These are phyloP conservation scores for Rynchops niger DNA, from an alignment of 2,113 vertebrate species.

Conservation along the genomic window DNA sequence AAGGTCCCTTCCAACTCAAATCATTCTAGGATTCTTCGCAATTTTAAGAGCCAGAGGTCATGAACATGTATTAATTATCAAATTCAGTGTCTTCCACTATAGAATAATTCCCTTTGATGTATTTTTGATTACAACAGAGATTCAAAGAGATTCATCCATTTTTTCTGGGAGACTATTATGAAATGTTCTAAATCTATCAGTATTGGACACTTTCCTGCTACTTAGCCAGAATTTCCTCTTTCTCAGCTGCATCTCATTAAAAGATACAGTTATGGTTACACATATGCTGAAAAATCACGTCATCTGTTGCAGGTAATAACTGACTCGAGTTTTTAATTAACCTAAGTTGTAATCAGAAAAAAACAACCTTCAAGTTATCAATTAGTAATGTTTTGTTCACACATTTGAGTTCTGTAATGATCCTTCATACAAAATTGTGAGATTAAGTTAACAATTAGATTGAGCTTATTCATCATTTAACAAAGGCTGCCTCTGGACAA, in stretches of 20 bases:
- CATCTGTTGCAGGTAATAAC: neutral
- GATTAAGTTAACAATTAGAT: neutral
- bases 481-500: neutral
- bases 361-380: neutral
- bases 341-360: neutral
- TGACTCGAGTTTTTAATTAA: neutral
- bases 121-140: neutral
- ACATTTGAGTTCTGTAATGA: neutral
- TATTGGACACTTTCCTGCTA: neutral
- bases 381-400: neutral
- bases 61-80: neutral
- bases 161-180: neutral
- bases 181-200: neutral
- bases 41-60: neutral
- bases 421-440: neutral
- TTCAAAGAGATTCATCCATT: neutral
- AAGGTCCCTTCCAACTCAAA: neutral
- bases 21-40: neutral
- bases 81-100: neutral
- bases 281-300: neutral
- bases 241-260: neutral
- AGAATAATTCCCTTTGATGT: neutral
- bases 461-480: neutral
- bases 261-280: neutral
- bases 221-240: neutral